These are phyloP conservation scores for Acronicta psi DNA, from an alignment of 2,888 invertebrate genomes.

Conservation along the genomic window DNA sequence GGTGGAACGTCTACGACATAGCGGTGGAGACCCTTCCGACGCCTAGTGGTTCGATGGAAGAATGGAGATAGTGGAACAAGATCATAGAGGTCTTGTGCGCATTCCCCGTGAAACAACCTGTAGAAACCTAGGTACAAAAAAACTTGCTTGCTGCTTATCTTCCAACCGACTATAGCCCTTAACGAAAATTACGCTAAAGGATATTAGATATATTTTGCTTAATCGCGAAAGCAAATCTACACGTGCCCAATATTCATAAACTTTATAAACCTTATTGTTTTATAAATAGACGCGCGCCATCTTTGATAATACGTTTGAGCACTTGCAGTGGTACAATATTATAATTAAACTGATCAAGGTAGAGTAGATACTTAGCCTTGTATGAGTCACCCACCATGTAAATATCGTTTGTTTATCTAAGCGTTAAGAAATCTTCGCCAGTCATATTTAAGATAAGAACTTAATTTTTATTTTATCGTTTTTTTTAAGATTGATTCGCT, in stretches of 20 bases:
- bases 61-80: too few species aligned
- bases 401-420: constrained; percentile 20
- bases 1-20: too few species aligned
- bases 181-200: too few species aligned
- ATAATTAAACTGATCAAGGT: constrained; percentile 38
- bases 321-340: constrained; percentile 14
- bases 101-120: too few species aligned
- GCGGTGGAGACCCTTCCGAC: too few species aligned
- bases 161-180: too few species aligned
- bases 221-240: not conserved
- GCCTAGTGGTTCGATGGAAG: too few species aligned
- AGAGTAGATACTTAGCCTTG: constrained; percentile 8
- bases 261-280: not conserved
- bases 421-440: constrained; percentile 7
- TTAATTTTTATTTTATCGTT: not conserved
- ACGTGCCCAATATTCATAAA: not conserved
- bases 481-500: too few species aligned
- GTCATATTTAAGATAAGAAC: not conserved
- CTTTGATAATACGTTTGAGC: constrained; percentile 10
- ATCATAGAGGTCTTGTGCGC: too few species aligned
- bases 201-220: too few species aligned
- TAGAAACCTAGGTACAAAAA: too few species aligned
- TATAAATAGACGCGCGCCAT: not conserved
- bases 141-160: too few species aligned
- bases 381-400: constrained; percentile 27